Evolutionary conservation across 2,113 vertebrate species (phyloP), one percentile per base, ranked within the genome.

Genomic region (Parotia lawesii): DNA sequence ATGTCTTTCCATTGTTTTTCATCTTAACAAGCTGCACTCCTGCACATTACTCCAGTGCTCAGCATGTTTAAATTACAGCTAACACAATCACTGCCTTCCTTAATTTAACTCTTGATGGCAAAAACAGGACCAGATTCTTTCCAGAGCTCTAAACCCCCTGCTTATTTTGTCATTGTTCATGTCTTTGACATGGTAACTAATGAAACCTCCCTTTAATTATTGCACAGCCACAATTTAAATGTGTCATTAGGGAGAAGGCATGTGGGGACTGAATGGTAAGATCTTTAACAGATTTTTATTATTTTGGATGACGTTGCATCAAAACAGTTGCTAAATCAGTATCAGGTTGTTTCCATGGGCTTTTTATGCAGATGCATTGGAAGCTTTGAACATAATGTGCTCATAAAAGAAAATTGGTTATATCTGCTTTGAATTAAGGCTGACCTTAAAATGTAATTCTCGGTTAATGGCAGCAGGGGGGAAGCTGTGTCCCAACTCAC

Each of bases 31-130:
- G 69, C 80, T 85, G 70, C 85, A 81, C 78, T 92, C 47, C 58
- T 29, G 27, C 60, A 50, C 38, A 53, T 91, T 87, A 74, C 79
- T 86, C 95, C 65, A 54, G 72, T 62, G 56, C 89, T 93, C 89
- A 87, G 78, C 88, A 60, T 89, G 85, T 94, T 95, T 93, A 92
- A 95, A 92, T 88, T 90, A 69, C 57, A 90, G 69, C 88, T 93
- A 92, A 84, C 53, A 77, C 78, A 94, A 84, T 70, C 74, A 89
- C 64, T 78, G 94, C 90, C 91, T 83, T 82, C 73, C 60, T 95
- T 88, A 82, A 87, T 88, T 79, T 83, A 64, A 85, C 78, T 94
- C 91, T 81, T 76, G 75, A 91, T 84, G 77, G 80, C 62, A 96
- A 94, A 97, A 94, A 3, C 66, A 85, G 85, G 64, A 94, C 57